Percentiles rank a stretch among this genome's conserved stretches.
phyloP scores from a whole-genome alignment of 1,140 invertebrate species.

The Adoxophyes honmai region DNA sequence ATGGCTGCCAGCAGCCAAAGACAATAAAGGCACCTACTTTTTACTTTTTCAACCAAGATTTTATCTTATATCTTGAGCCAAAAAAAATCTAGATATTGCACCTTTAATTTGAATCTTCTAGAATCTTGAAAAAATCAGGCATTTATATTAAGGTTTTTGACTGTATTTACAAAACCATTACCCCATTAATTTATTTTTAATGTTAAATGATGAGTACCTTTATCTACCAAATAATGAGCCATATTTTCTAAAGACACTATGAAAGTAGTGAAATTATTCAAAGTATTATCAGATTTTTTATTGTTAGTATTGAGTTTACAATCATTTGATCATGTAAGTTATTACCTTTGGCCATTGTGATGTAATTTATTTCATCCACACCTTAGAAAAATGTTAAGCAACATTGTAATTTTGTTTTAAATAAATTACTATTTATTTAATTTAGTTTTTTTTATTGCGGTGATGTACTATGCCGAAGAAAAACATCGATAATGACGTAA shows the following conservation, averaged over 20 bases:
- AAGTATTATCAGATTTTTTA: constrained; percentile 15
- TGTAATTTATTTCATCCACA: constrained; percentile 12
- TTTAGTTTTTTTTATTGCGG: neutral
- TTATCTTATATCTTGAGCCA: too few relatives aligned
- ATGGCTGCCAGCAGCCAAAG: neutral
- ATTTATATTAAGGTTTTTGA: neutral
- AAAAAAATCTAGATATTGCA: too few relatives aligned
- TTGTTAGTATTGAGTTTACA: neutral
- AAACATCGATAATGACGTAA: too few relatives aligned
- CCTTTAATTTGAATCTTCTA: too few relatives aligned
- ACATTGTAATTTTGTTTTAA: constrained; percentile 10
- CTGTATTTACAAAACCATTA: neutral
- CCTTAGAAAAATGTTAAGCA: constrained; percentile 3
- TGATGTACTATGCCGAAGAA: too few relatives aligned
- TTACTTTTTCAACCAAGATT: too few relatives aligned
- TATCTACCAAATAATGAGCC: neutral
- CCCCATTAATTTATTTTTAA: neutral
- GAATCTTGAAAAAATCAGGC: constrained; percentile 1
- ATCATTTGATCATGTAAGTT: constrained; percentile 15
- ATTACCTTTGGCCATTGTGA: neutral
- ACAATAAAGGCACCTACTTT: too few relatives aligned
- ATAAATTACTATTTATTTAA: constrained; percentile 16
- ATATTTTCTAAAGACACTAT: neutral
- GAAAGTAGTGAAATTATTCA: constrained; percentile 5
- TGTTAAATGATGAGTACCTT: neutral